Percentiles rank a stretch among this genome's conserved stretches.
phyloP scores from a whole-genome alignment of 1,140 invertebrate species.

The Armadillidium nasatum region DNA sequence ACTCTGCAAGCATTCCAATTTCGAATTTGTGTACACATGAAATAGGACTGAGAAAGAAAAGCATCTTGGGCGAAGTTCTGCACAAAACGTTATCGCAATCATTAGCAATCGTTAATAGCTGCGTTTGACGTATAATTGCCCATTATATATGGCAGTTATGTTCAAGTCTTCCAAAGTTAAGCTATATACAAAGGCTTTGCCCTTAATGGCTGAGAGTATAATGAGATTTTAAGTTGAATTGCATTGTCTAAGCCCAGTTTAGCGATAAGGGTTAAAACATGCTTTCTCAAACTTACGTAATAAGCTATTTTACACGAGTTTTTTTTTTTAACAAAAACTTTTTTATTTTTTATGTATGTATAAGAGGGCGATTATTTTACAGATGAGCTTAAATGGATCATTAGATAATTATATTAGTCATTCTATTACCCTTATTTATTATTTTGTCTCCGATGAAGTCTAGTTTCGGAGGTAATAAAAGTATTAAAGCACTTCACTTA shows the following conservation, averaged over 20 bases:
- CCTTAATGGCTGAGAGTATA: neutral
- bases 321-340: neutral
- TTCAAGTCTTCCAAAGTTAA: neutral
- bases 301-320: neutral
- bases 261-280: neutral
- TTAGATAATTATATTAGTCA: too few relatives aligned
- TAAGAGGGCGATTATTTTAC: neutral
- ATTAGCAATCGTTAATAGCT: conserved; percentile 8
- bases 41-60: neutral
- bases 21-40: neutral
- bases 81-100: neutral
- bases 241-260: neutral
- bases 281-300: neutral
- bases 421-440: too few relatives aligned
- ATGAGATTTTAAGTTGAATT: conserved; percentile 4
- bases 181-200: conserved; percentile 1
- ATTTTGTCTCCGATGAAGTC: too few relatives aligned
- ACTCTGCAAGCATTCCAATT: neutral
- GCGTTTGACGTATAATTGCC: conserved; percentile 7
- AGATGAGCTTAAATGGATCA: neutral
- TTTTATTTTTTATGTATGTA: neutral
- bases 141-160: conserved; percentile 13
- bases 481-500: too few relatives aligned
- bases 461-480: too few relatives aligned
- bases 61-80: neutral